These are phyloP conservation scores for Cairina moschata DNA, from an alignment of 2,113 vertebrate genomes.

Conservation along the genomic window DNA sequence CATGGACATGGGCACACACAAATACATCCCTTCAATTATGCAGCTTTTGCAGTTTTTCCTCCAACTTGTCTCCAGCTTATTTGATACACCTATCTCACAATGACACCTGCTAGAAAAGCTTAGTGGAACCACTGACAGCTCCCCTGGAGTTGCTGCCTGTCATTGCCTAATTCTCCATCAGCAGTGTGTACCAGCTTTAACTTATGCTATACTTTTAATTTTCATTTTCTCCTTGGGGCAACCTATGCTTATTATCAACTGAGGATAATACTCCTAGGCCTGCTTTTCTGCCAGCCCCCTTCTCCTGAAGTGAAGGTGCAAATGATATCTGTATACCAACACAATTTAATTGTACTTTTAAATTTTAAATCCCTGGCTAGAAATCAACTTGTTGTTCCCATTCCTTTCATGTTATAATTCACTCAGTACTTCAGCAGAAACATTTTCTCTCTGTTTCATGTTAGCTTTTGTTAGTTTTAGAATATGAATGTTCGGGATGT, in stretches of 20 bases:
- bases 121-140: background rate
- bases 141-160: background rate
- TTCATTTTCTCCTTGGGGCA: conserved; percentile 11
- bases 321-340: conserved; percentile 26
- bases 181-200: background rate
- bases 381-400: background rate
- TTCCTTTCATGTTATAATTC: conserved; percentile 20
- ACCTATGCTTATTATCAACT: conserved; percentile 14
- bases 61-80: background rate
- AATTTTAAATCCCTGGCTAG: conserved; percentile 32
- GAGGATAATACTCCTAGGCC: background rate
- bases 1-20: accelerated
- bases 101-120: conserved; percentile 17
- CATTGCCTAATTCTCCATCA: background rate
- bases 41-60: background rate
- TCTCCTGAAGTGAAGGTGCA: conserved; percentile 21
- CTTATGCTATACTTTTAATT: background rate
- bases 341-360: background rate
- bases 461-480: conserved; percentile 1
- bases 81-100: background rate
- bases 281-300: background rate
- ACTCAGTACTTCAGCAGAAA: background rate
- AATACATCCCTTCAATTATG: background rate
- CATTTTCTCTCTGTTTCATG: background rate
- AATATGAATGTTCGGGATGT: background rate